These are phyloP conservation scores for Melanostoma mellinum DNA, from an alignment of 2,888 invertebrate species.

Conservation along the genomic window DNA sequence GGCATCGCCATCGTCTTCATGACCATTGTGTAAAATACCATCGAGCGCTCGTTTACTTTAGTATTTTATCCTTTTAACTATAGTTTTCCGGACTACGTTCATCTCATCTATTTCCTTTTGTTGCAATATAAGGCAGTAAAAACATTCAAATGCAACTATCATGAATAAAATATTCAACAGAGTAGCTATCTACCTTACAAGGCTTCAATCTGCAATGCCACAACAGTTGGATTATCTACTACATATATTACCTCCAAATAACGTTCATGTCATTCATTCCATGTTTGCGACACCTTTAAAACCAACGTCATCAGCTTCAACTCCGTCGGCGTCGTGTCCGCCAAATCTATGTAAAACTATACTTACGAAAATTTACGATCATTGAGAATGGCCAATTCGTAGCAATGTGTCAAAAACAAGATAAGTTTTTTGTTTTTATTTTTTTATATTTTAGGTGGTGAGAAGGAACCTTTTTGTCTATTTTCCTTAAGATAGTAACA, in stretches of 20 bases:
- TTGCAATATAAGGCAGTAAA: neutral
- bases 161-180: slow-evolving; percentile 58
- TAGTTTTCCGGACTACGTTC: too few relatives aligned
- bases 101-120: too few relatives aligned
- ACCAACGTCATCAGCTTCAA: slow-evolving; percentile 40
- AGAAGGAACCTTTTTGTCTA: slow-evolving; percentile 68
- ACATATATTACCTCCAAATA: slow-evolving; percentile 23
- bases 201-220: slow-evolving; percentile 57
- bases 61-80: too few relatives aligned
- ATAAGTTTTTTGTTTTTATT: slow-evolving; percentile 53
- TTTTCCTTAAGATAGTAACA: slow-evolving; percentile 56
- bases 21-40: too few relatives aligned
- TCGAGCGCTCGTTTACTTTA: too few relatives aligned
- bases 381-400: slow-evolving; percentile 71
- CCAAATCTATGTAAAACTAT: slow-evolving; percentile 40
- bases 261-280: slow-evolving; percentile 39
- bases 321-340: slow-evolving; percentile 26
- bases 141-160: slow-evolving; percentile 15
- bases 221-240: neutral
- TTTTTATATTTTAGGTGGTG: slow-evolving; percentile 28
- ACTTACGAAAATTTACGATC: slow-evolving; percentile 66
- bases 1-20: too few relatives aligned
- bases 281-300: slow-evolving; percentile 61
- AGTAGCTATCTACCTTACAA: slow-evolving; percentile 56
- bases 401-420: slow-evolving; percentile 73